Percentiles rank a stretch among this genome's conserved stretches.
Conservation (phyloP, 2,797 vertebrate genomes). For the Orientallactaga sibirica region DNA sequence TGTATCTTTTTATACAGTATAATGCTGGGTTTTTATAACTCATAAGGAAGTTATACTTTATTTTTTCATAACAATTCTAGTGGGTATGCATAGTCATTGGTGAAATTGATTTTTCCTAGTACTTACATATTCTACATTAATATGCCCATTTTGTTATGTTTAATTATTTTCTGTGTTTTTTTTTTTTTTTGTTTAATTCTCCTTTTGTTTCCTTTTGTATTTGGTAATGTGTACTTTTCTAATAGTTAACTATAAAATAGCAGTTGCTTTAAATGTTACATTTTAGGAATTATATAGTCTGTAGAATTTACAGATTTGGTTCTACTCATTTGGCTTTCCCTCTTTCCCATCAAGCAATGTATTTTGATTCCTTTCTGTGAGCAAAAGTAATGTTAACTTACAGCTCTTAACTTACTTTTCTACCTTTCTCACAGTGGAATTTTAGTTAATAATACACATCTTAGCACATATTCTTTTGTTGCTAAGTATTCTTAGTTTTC, state of each 20-base stretch:
- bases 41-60: neutral
- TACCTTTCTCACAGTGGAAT: neutral
- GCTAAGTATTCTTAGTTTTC: neutral
- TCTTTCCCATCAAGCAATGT: neutral
- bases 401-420: neutral
- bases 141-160: neutral
- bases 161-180: neutral
- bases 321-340: neutral
- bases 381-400: slow-evolving; percentile 15
- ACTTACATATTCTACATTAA: neutral
- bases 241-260: neutral
- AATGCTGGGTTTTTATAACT: neutral
- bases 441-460: neutral
- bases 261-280: neutral
- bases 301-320: neutral
- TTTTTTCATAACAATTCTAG: neutral
- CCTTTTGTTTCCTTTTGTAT: neutral
- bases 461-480: neutral
- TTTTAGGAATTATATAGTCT: neutral
- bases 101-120: neutral
- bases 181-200: neutral
- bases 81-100: neutral
- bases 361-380: neutral
- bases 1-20: neutral
- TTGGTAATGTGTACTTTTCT: neutral